phyloP scores from a whole-genome alignment of 2,797 vertebrate genomes.

The Eospalax fontanierii region DNA sequence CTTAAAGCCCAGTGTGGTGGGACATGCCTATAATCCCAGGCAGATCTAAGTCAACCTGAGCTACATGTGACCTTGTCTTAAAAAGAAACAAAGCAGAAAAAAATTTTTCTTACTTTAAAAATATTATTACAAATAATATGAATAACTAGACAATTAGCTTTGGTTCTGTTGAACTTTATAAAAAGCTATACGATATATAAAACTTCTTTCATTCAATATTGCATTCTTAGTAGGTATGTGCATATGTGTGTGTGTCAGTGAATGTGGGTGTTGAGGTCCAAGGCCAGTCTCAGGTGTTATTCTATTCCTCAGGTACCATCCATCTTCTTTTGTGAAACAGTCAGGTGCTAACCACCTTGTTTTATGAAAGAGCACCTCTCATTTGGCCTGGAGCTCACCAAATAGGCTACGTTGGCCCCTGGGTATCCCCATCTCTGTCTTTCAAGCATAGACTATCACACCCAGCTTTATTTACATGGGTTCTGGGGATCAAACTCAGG shows the following conservation, averaged over 20 bases:
- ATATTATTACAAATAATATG: slow-evolving; percentile 29
- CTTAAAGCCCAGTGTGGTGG: background rate
- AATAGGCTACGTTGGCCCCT: background rate
- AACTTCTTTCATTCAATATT: background rate
- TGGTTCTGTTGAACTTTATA: slow-evolving; percentile 16
- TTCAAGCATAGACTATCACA: background rate
- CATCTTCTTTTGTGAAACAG: too few relatives aligned
- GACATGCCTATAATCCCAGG: too few relatives aligned
- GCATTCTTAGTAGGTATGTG: background rate
- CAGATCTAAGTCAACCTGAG: too few relatives aligned
- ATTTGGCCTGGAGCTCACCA: background rate
- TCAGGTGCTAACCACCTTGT: too few relatives aligned
- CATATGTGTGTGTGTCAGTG: too few relatives aligned
- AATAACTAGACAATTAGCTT: slow-evolving; percentile 44
- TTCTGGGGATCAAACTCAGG: background rate
- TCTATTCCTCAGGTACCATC: too few relatives aligned
- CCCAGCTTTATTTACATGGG: background rate
- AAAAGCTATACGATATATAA: slow-evolving; percentile 6
- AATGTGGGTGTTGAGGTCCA: too few relatives aligned
- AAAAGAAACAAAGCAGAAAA: too few relatives aligned
- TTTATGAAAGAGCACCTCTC: background rate
- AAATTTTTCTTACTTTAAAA: slow-evolving; percentile 38
- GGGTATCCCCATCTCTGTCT: background rate
- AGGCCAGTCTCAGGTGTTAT: too few relatives aligned
- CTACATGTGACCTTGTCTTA: too few relatives aligned